Evolutionary conservation across 2,797 vertebrate species (phyloP).

Genomic region (Cottoperca gobio): DNA sequence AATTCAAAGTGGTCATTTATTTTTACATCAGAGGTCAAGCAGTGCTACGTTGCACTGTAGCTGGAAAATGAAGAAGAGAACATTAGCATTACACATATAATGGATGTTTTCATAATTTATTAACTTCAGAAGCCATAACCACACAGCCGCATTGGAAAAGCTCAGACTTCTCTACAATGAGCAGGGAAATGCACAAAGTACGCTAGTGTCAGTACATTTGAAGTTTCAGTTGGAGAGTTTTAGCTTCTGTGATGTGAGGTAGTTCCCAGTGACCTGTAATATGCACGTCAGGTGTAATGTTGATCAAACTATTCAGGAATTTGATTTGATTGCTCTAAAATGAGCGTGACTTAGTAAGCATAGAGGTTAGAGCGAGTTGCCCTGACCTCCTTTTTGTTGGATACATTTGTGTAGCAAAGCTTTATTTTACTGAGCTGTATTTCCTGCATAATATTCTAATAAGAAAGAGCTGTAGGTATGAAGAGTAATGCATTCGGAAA

Average conservation of each 20-base stretch:
- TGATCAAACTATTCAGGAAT: no score
- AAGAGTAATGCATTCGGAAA: no score
- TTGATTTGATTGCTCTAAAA: no score
- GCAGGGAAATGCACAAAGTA: background rate
- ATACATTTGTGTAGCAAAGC: no score
- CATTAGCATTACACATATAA: conserved; percentile 34
- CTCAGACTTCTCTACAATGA: background rate
- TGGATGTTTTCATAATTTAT: conserved; percentile 48
- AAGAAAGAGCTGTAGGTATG: no score
- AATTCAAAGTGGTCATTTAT: conserved; percentile 6
- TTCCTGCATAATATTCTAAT: no score
- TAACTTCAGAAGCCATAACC: conserved; percentile 18
- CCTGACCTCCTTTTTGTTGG: no score
- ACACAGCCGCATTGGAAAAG: background rate
- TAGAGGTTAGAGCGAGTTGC: no score
- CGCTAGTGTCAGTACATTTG: background rate
- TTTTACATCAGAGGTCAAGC: conserved; percentile 34
- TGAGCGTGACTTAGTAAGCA: no score
- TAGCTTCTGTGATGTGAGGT: background rate
- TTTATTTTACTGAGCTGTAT: no score
- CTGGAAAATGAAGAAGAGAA: conserved; percentile 22
- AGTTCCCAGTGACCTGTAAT: background rate
- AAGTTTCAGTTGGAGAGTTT: background rate
- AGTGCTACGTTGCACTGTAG: background rate
- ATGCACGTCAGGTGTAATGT: background rate